These are phyloP conservation scores for Typhlichthys eigenmanni DNA, from an alignment of 2,797 vertebrate species.

Conservation along the genomic window DNA sequence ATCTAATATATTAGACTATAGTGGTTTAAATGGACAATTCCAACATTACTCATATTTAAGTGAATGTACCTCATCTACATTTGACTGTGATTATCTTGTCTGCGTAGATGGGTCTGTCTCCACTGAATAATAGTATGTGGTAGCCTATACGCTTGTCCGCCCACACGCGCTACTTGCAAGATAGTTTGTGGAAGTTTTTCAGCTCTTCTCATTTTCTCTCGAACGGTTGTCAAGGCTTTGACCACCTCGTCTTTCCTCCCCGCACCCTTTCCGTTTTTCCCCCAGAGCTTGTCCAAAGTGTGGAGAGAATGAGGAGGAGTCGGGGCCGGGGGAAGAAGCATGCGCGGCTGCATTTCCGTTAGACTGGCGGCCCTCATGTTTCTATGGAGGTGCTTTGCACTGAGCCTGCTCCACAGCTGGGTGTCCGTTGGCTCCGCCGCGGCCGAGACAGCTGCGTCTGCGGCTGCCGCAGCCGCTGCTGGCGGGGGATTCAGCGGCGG, in stretches of 20 bases:
- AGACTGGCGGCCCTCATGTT: slow-evolving; percentile 96
- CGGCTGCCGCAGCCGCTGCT: slow-evolving; percentile 36
- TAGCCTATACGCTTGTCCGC: too few relatives aligned
- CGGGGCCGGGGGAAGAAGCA: slow-evolving; percentile 93
- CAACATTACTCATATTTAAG: background rate
- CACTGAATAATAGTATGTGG: too few relatives aligned
- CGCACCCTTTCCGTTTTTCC: slow-evolving; percentile 3
- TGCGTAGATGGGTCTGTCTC: too few relatives aligned
- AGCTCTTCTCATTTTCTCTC: too few relatives aligned
- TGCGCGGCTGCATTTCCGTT: slow-evolving; percentile 95
- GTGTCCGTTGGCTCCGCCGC: slow-evolving; percentile 78
- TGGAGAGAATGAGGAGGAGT: slow-evolving; percentile 92
- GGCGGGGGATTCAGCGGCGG: slow-evolving; percentile 87
- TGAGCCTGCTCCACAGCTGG: slow-evolving; percentile 89
- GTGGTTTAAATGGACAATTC: background rate
- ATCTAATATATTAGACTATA: background rate
- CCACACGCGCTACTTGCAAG: too few relatives aligned
- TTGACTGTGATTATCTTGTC: background rate
- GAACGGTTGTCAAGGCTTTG: background rate
- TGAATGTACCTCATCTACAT: background rate
- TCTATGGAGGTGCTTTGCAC: slow-evolving; percentile 94
- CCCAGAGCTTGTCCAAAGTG: slow-evolving; percentile 50
- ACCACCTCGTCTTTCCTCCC: slow-evolving; percentile 1
- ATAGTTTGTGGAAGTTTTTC: too few relatives aligned
- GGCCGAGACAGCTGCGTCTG: slow-evolving; percentile 35